Conservation (phyloP, 1,140 invertebrate species). For the Bombus turneri region DNA sequence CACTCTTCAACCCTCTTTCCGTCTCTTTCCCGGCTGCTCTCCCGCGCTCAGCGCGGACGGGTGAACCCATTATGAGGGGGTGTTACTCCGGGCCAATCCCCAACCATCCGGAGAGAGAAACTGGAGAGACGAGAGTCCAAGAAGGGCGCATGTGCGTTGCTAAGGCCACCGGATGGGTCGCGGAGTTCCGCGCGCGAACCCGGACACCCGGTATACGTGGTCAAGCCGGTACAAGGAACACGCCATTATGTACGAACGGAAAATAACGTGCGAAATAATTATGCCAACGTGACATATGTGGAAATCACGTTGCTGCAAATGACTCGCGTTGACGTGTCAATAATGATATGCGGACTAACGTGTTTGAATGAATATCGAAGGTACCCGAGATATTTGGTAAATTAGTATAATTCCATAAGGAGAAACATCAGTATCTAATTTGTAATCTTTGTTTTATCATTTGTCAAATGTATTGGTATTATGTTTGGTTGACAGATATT, state of each 20-base stretch:
- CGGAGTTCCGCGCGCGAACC: conserved; percentile 65
- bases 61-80: conserved; percentile 83
- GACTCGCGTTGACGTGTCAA: background rate
- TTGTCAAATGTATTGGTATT: background rate
- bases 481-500: too few relatives aligned
- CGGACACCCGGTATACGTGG: conserved; percentile 64
- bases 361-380: background rate
- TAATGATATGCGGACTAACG: background rate
- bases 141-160: conserved; percentile 83
- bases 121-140: conserved; percentile 68
- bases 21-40: conserved; percentile 54
- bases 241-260: conserved; percentile 6
- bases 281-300: background rate
- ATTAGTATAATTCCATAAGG: background rate
- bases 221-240: conserved; percentile 15
- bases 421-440: background rate
- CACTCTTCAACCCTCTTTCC: conserved; percentile 27
- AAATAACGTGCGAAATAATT: background rate
- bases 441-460: background rate
- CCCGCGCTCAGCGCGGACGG: conserved; percentile 78
- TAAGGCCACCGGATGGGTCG: conserved; percentile 81
- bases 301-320: background rate
- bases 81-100: conserved; percentile 83
- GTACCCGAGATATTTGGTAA: background rate
- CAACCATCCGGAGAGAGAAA: conserved; percentile 78